phyloP scores from a whole-genome alignment of 2,113 vertebrate species.

The Tympanuchus pallidicinctus region DNA sequence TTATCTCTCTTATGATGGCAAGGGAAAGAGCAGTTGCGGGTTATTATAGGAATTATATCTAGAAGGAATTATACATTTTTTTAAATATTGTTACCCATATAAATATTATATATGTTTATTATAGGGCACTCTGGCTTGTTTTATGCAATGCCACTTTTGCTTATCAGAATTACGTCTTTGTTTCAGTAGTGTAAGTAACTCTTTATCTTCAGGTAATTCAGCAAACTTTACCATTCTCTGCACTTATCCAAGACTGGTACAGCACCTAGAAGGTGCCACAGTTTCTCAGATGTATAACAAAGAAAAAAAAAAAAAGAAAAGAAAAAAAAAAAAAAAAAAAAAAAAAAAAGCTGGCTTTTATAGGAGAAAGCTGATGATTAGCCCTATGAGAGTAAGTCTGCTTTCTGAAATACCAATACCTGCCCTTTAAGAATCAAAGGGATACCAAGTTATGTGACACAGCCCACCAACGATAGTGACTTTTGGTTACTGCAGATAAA shows the following conservation, averaged over 20 bases:
- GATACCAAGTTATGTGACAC: conserved; percentile 60
- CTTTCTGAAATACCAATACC: conserved; percentile 61
- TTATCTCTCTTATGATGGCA: not conserved
- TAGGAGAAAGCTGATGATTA: conserved; percentile 1
- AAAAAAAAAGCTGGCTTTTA: not conserved
- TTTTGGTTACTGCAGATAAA: conserved; percentile 62
- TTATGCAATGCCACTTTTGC: not conserved
- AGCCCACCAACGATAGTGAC: conserved; percentile 26
- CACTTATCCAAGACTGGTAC: not conserved
- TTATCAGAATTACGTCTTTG: not conserved
- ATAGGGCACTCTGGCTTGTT: not conserved
- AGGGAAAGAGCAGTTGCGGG: not conserved
- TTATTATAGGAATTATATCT: not conserved
- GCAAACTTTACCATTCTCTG: not conserved
- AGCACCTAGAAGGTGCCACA: not conserved
- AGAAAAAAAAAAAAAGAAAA: too few species aligned
- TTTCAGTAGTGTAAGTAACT: not conserved
- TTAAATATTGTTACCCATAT: not conserved
- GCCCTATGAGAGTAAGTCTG: conserved; percentile 33
- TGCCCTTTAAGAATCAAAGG: conserved; percentile 57
- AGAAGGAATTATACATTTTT: not conserved
- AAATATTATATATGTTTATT: not conserved
- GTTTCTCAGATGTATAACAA: not conserved
- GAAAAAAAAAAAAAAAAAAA: too few species aligned
- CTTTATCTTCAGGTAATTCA: not conserved